These are phyloP conservation scores for Aphodius granarius DNA, from an alignment of 2,888 invertebrate genomes.

Conservation along the genomic window DNA sequence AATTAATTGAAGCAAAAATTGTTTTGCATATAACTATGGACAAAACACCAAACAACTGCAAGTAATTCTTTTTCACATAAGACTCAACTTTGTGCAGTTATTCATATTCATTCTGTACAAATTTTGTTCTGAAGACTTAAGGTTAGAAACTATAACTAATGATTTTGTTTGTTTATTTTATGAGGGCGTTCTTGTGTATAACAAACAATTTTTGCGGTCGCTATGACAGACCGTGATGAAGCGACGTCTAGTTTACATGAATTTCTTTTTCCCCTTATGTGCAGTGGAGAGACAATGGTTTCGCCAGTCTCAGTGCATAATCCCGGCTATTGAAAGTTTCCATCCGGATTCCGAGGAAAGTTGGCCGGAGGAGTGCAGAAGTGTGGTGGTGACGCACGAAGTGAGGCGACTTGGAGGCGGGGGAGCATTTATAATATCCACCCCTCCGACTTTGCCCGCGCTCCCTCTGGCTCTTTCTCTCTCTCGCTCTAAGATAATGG, in stretches of 20 bases:
- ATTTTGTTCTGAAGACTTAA: too few relatives aligned
- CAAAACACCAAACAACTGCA: too few relatives aligned
- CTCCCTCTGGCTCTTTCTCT: neutral
- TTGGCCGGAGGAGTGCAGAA: neutral
- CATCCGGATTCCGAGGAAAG: neutral
- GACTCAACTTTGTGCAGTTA: too few relatives aligned
- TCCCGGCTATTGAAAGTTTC: neutral
- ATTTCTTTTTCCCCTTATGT: neutral
- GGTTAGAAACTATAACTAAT: neutral
- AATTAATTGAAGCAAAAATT: too few relatives aligned
- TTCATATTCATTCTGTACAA: too few relatives aligned
- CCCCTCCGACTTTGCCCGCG: neutral
- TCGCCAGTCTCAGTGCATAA: neutral
- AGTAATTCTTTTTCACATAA: too few relatives aligned
- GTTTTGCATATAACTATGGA: too few relatives aligned
- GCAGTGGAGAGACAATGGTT: neutral
- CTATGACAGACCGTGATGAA: neutral
- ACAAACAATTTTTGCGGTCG: neutral
- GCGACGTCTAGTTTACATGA: neutral
- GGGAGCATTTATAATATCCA: neutral
- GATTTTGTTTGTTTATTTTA: neutral
- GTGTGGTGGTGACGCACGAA: neutral
- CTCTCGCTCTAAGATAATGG: constrained; percentile 37
- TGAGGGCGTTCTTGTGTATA: neutral
- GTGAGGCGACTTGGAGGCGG: neutral